phyloP scores from a whole-genome alignment of 2,888 invertebrate genomes.

The Agriopis leucophaearia region DNA sequence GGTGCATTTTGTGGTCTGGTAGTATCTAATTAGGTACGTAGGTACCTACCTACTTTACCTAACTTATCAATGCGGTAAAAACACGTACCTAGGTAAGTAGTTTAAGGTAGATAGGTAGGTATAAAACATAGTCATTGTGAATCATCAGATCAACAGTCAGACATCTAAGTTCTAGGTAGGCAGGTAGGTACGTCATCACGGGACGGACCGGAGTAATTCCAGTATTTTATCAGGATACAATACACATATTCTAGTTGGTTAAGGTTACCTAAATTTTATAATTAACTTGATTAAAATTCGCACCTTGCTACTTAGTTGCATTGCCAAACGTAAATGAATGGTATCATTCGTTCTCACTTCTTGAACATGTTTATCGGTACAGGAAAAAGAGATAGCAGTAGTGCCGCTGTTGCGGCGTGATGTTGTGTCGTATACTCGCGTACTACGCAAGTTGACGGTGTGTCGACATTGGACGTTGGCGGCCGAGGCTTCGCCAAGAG shows the following conservation, averaged over 20 bases:
- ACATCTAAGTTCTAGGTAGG: no score
- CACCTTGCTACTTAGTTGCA: constrained; percentile 53
- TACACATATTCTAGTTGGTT: neutral
- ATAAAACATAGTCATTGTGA: neutral
- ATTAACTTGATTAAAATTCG: constrained; percentile 27
- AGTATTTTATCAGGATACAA: constrained; percentile 18
- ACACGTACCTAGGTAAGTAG: no score
- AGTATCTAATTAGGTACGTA: no score
- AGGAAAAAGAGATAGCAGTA: constrained; percentile 67
- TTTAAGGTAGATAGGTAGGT: no score
- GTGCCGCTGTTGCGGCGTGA: constrained; percentile 52
- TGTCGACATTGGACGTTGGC: constrained; percentile 86
- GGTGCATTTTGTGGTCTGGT: no score
- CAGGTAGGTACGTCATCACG: no score
- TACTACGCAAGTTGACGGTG: constrained; percentile 85
- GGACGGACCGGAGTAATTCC: neutral
- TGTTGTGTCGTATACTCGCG: constrained; percentile 79
- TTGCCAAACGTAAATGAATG: constrained; percentile 85
- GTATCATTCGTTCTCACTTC: constrained; percentile 67
- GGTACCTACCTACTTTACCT: no score
- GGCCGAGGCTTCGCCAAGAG: constrained; percentile 78
- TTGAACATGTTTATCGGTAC: constrained; percentile 36
- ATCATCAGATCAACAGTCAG: neutral
- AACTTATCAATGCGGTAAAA: no score
- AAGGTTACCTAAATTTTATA: neutral